These are phyloP conservation scores for Leguminivora glycinivorella DNA, from an alignment of 1,140 invertebrate species.

Conservation along the genomic window DNA sequence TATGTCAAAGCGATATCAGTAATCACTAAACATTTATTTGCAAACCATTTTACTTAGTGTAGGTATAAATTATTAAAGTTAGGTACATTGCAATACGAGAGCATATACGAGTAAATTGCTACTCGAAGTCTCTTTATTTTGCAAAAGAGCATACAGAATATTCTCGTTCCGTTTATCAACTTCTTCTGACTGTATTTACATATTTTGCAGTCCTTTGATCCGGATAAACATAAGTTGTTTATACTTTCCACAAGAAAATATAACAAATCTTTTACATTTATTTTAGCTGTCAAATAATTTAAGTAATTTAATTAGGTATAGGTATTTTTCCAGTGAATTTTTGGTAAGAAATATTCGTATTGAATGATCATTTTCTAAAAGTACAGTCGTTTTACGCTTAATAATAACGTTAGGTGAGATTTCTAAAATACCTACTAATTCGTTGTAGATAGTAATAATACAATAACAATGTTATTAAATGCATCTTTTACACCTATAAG, in stretches of 20 bases:
- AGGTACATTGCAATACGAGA: too few relatives aligned
- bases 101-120: too few relatives aligned
- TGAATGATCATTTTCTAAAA: background rate
- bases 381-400: background rate
- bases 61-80: too few relatives aligned
- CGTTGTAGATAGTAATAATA: slow-evolving; percentile 8
- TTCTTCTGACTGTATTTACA: background rate
- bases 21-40: too few relatives aligned
- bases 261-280: background rate
- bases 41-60: too few relatives aligned
- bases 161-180: background rate
- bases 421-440: background rate
- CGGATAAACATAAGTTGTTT: background rate
- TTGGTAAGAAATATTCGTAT: too few relatives aligned
- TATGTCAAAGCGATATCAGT: too few relatives aligned
- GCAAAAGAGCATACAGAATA: too few relatives aligned
- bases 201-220: background rate
- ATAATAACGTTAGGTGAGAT: background rate
- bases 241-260: background rate
- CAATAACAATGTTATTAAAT: background rate
- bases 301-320: too few relatives aligned
- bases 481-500: background rate
- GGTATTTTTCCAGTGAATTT: too few relatives aligned
- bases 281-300: too few relatives aligned
- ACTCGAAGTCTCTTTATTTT: too few relatives aligned